Base-by-base conservation (phyloP, 2,797 vertebrate species). In the Meriones psammophilus region DNA sequence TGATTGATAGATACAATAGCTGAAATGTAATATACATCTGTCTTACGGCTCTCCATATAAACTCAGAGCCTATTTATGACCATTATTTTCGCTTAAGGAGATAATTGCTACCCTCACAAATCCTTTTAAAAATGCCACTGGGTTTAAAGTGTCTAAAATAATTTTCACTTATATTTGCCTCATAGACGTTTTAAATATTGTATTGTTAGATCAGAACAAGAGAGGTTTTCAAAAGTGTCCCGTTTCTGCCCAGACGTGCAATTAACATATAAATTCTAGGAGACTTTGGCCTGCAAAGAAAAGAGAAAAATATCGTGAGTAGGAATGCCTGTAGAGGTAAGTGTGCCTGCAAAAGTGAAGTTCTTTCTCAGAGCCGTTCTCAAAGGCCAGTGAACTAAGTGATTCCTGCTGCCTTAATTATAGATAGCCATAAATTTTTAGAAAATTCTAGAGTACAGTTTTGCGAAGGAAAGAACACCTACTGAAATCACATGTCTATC, bases 11-110 rank as follows among this genome's bases (percentile, higher is more conserved):
- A 39, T 56, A 50, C 7, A 89, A 46, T 92, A 73, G 78, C 9
- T 76, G 30, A 78, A 69, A 77, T 71, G 10, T 22, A 95, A 66
- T 83, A 92, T 50, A 18, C 20, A 6, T 64, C 22, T 93, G 84
- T 94, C 20, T 56, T 90, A 2, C 62, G 20, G 56, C 3, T 88
- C 10, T 92, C 4, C 17, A 88, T 20, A 84, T 91, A 95, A 94
- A 6, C 36, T 77, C 3, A 69, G 14, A 42, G 8, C 18, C 30
- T 71, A 39, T 71, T n/a, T 73, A 54, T 92, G 18, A 64, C 36
- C 1, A 20, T 46, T 88, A 69, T 83, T 95, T 96, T 95, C 7
- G 64, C 36, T 83, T 87, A 88, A 73, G 24, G 46, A 97, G 73
- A 83, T 66, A 80, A 95, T 66, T 81, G 14, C 50, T 86, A 86